phyloP scores from a whole-genome alignment of 2,797 vertebrate species.

The Hippopotamyrus pictus region DNA sequence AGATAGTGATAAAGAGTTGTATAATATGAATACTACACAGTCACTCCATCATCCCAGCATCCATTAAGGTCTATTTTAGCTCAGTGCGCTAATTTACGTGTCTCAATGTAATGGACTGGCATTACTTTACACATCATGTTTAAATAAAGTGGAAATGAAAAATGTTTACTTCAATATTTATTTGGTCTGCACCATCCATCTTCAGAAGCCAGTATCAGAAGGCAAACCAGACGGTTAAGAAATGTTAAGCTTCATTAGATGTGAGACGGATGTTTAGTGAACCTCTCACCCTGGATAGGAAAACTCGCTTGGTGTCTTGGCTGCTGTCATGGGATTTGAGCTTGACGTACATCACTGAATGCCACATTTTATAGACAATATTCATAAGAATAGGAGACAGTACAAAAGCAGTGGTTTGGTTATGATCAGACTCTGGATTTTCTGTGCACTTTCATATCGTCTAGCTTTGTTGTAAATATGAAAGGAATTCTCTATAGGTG shows the following conservation, averaged over 20 bases:
- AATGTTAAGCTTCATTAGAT: background rate
- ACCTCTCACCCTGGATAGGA: background rate
- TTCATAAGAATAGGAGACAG: background rate
- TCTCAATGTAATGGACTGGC: slow-evolving; percentile 67
- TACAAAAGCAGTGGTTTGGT: background rate
- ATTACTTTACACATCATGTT: slow-evolving; percentile 68
- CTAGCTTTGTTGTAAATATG: background rate
- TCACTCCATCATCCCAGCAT: slow-evolving; percentile 51
- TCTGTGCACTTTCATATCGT: background rate
- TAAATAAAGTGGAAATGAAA: slow-evolving; percentile 69
- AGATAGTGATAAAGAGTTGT: slow-evolving; percentile 61
- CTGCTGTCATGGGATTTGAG: background rate
- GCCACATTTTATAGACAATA: background rate
- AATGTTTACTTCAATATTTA: slow-evolving; percentile 30
- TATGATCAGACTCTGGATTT: background rate
- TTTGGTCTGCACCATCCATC: slow-evolving; percentile 16
- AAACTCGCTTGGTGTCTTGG: background rate
- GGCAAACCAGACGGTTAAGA: background rate
- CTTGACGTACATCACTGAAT: background rate
- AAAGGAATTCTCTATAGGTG: background rate
- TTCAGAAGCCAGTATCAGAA: background rate
- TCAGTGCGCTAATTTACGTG: slow-evolving; percentile 56
- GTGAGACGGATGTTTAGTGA: background rate
- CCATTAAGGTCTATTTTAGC: slow-evolving; percentile 31
- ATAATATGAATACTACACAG: slow-evolving; percentile 63